Percentiles rank a stretch among this genome's conserved stretches.
Conservation (phyloP, 2,113 vertebrate genomes). For the Hippoglossus stenolepis region DNA sequence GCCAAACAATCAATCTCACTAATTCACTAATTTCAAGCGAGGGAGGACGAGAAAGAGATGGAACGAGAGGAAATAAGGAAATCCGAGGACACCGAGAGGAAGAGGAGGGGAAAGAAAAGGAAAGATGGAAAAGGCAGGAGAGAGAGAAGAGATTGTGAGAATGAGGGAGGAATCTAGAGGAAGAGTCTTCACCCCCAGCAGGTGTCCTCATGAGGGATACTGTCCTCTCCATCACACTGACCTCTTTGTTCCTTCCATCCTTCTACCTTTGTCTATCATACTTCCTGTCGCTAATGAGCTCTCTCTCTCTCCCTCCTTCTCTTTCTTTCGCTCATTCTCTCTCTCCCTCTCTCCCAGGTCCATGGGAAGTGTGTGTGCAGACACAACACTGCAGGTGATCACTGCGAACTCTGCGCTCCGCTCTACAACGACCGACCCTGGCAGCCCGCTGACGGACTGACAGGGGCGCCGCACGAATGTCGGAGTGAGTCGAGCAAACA, state of each 20-base stretch:
- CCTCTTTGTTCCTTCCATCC: conserved; percentile 48
- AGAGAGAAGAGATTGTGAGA: neutral
- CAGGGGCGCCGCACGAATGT: conserved; percentile 90
- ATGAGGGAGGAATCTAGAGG: neutral
- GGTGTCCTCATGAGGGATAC: conserved; percentile 26
- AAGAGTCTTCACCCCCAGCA: conserved; percentile 16
- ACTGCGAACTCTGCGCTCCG: conserved; percentile 90
- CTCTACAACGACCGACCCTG: conserved; percentile 95
- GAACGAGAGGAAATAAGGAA: neutral
- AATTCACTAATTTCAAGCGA: conserved; percentile 70
- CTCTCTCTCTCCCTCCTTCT: neutral
- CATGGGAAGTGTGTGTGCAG: conserved; percentile 96
- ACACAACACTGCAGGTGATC: conserved; percentile 94
- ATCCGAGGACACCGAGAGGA: neutral
- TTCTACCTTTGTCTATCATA: conserved; percentile 24
- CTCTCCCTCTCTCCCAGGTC: conserved; percentile 80
- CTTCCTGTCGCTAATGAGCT: conserved; percentile 48
- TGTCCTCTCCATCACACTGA: conserved; percentile 53
- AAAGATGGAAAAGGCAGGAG: too few relatives aligned
- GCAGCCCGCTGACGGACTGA: conserved; percentile 92
- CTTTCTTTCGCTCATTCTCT: neutral
- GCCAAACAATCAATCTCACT: conserved; percentile 75
- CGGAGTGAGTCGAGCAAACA: conserved; percentile 86
- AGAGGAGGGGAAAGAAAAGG: neutral
- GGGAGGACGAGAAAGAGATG: conserved; percentile 7